Percentiles rank a stretch among this genome's conserved stretches.
Evolutionary conservation across 2,888 invertebrate species (phyloP).

Genomic region (Lathronympha strigana): DNA sequence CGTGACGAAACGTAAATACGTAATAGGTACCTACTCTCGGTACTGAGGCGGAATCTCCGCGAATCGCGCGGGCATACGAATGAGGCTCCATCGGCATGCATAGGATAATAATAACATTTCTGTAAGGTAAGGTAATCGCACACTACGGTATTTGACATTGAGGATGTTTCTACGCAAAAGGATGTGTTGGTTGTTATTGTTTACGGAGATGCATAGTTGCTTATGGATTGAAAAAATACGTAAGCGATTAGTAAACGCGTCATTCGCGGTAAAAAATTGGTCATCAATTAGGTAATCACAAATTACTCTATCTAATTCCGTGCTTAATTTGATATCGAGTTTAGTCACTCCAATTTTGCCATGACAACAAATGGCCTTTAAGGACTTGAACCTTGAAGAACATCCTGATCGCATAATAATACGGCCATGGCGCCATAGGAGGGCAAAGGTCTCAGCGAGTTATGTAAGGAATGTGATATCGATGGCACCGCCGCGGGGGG

Average conservation of each 20-base stretch:
- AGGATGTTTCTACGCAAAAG: slow-evolving; percentile 42
- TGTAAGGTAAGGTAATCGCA: slow-evolving; percentile 48
- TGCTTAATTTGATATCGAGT: background rate
- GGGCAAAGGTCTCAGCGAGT: slow-evolving; percentile 25
- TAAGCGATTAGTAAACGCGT: slow-evolving; percentile 38
- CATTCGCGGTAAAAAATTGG: slow-evolving; percentile 33
- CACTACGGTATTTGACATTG: slow-evolving; percentile 49
- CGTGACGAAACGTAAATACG: slow-evolving; percentile 58
- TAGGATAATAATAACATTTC: slow-evolving; percentile 52
- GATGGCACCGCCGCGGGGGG: slow-evolving; percentile 44
- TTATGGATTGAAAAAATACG: slow-evolving; percentile 25
- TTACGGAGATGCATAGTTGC: slow-evolving; percentile 25
- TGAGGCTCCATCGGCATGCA: slow-evolving; percentile 53
- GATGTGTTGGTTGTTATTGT: slow-evolving; percentile 34
- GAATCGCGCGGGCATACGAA: slow-evolving; percentile 63
- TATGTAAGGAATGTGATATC: slow-evolving; percentile 40
- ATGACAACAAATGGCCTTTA: slow-evolving; percentile 9
- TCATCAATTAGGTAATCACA: slow-evolving; percentile 24
- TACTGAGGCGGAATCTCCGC: slow-evolving; percentile 72
- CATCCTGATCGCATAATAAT: slow-evolving; percentile 21
- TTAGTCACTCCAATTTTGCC: slow-evolving; percentile 5
- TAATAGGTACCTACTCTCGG: slow-evolving; percentile 66
- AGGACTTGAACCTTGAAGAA: slow-evolving; percentile 11
- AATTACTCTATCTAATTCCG: slow-evolving; percentile 4
- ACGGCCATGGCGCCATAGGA: slow-evolving; percentile 25